phyloP scores from a whole-genome alignment of 2,797 vertebrate genomes.

The Huso huso region DNA sequence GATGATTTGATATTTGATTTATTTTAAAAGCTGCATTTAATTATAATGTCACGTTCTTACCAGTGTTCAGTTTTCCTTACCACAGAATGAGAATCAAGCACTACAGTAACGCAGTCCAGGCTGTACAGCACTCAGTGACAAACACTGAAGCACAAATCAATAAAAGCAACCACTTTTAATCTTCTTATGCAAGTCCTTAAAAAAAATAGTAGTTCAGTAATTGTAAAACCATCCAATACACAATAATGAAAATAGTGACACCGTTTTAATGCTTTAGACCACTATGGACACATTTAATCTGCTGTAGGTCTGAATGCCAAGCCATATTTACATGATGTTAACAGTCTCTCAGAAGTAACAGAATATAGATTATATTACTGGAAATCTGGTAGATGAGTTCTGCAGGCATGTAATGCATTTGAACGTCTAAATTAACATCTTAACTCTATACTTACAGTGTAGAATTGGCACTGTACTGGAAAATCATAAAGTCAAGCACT shows the following conservation, averaged over 20 bases:
- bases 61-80: constrained; percentile 31
- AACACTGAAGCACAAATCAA: constrained; percentile 57
- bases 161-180: constrained; percentile 69
- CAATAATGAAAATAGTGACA: constrained; percentile 38
- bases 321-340: constrained; percentile 3
- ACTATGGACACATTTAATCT: constrained; percentile 11
- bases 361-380: too few species aligned
- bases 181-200: constrained; percentile 43
- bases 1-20: too few species aligned
- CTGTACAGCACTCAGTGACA: constrained; percentile 51
- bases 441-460: too few species aligned
- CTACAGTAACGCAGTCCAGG: constrained; percentile 45
- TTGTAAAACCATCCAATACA: constrained; percentile 4
- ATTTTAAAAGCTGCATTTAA: constrained; percentile 58
- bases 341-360: too few species aligned
- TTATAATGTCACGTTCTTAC: constrained; percentile 68
- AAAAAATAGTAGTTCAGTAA: constrained; percentile 12
- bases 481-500: too few species aligned
- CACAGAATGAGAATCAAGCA: constrained; percentile 15
- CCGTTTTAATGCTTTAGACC: constrained; percentile 42
- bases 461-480: too few species aligned
- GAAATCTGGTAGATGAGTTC: too few species aligned
- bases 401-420: too few species aligned
- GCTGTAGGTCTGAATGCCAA: background rate
- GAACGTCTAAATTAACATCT: too few species aligned